Base-by-base conservation (phyloP, 2,888 invertebrate species). In the Ormyrus rosae region DNA sequence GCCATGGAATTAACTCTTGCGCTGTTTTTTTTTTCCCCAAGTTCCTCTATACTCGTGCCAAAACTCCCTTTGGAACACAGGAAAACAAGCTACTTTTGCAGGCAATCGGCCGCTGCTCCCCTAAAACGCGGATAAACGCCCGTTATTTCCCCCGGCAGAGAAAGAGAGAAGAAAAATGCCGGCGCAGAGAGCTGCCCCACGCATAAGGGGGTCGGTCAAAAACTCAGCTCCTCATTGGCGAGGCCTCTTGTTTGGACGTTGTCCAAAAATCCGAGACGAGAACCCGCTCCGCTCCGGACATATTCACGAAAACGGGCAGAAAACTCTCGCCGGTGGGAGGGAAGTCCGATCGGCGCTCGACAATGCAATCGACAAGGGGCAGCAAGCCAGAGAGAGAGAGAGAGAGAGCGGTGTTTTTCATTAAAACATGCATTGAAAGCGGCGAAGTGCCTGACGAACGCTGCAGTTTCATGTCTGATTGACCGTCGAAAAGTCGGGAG, bases 391-490 rank as follows among this genome's bases (percentile, higher is more conserved):
- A 89, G 87, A 34, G 34, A 34, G 34, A 34, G 34, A 34, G 34
- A 34, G 34, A 4, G 34, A 34, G 34, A 34, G 34, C 34, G 34
- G 34, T 34, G 88, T 89, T 88, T 89, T 90, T 90, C 90, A 90
- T 90, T 90, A 90, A 90, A 90, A 89, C 88, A 87, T 88, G 88
- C 88, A 90, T 89, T 89, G 85, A 89, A 34, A 34, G 34, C 34
- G 34, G 34, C 88, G 6, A 55, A 55, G 45, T 45, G 48, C 48
- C 46, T 34, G 34, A 4, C 34, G 34, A 34, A 34, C 34, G 34
- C 34, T 34, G 34, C 34, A 34, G 84, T 85, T 46, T 55, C 87
- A 84, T 85, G 88, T 88, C 89, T 88, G 89, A 90, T 90, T 89
- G 89, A 51, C 45, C 86, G 89, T 88, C 89, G 86, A 89, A 89